Conservation (phyloP, 1,140 invertebrate species). For the Aricia agestis region DNA sequence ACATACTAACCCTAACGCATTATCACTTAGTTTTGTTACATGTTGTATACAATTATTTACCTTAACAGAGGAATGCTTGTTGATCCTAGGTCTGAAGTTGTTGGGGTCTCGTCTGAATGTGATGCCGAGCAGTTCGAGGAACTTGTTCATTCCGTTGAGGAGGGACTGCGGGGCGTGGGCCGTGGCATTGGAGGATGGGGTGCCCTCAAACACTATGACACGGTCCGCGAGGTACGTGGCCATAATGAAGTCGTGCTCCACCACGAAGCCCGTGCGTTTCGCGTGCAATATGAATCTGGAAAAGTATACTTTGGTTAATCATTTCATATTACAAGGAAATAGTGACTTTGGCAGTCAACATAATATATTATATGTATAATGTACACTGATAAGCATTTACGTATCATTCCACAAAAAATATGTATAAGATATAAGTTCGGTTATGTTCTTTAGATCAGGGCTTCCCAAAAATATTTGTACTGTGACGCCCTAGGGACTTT, state of each 20-base stretch:
- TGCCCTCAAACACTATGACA: conserved; percentile 98
- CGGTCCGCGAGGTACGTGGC: conserved; percentile 99
- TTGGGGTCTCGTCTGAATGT: conserved; percentile 99
- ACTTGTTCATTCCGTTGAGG: conserved; percentile 98
- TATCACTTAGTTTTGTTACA: too few relatives aligned
- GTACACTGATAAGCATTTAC: too few relatives aligned
- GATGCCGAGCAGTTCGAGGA: conserved; percentile 97
- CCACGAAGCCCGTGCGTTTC: conserved; percentile 99
- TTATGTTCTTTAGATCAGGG: too few relatives aligned
- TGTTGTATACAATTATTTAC: too few relatives aligned
- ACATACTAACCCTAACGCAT: too few relatives aligned
- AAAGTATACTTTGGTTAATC: background rate
- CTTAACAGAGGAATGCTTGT: conserved; percentile 97
- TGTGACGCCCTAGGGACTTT: too few relatives aligned
- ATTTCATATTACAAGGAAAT: too few relatives aligned
- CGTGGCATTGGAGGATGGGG: conserved; percentile 90
- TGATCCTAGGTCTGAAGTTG: conserved; percentile 98
- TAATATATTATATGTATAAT: too few relatives aligned
- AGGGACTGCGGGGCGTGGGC: conserved; percentile 96
- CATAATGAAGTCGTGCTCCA: conserved; percentile 99
- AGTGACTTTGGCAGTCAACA: too few relatives aligned
- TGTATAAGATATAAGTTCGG: too few relatives aligned
- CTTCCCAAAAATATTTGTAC: too few relatives aligned
- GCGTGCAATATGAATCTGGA: conserved; percentile 97
- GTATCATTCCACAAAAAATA: too few relatives aligned